A percentile compares a stretch with the other conserved stretches of the same genome.
These are phyloP conservation scores for Cossypha dichroa DNA, from an alignment of 2,797 vertebrate species.

Conservation along the genomic window DNA sequence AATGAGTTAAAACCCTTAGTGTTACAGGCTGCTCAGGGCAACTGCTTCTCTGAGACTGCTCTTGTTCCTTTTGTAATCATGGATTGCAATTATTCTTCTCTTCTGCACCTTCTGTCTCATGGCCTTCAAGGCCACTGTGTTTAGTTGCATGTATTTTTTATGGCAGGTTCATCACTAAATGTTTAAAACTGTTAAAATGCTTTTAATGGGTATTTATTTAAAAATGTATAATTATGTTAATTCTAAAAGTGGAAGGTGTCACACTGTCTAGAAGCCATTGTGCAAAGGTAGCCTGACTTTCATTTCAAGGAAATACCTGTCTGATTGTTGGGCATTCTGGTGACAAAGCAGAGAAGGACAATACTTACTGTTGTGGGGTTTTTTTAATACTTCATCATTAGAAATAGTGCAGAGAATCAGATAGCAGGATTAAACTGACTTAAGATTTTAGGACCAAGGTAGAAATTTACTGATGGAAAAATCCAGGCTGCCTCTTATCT, in stretches of 20 bases:
- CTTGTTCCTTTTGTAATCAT: background rate
- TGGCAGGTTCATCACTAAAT: background rate
- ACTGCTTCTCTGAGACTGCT: background rate
- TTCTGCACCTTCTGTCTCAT: background rate
- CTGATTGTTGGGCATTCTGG: background rate
- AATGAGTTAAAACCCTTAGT: slow-evolving; percentile 41
- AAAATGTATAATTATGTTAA: background rate
- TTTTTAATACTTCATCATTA: background rate
- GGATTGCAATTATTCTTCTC: background rate
- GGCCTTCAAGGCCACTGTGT: background rate
- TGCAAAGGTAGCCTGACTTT: background rate
- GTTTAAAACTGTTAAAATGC: background rate
- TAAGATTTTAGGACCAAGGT: background rate
- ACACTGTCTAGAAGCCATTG: background rate
- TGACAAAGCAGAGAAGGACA: background rate
- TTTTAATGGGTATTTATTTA: background rate
- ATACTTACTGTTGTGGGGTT: background rate
- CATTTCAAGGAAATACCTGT: background rate
- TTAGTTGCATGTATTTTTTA: background rate
- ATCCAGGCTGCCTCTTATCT: background rate
- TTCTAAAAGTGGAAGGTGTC: background rate
- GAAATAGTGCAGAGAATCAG: background rate
- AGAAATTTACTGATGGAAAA: background rate
- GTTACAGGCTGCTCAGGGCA: slow-evolving; percentile 3
- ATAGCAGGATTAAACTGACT: background rate